Percentiles rank a stretch among this genome's conserved stretches.
These are phyloP conservation scores for Samia ricini DNA, from an alignment of 1,140 invertebrate genomes.

Conservation along the genomic window DNA sequence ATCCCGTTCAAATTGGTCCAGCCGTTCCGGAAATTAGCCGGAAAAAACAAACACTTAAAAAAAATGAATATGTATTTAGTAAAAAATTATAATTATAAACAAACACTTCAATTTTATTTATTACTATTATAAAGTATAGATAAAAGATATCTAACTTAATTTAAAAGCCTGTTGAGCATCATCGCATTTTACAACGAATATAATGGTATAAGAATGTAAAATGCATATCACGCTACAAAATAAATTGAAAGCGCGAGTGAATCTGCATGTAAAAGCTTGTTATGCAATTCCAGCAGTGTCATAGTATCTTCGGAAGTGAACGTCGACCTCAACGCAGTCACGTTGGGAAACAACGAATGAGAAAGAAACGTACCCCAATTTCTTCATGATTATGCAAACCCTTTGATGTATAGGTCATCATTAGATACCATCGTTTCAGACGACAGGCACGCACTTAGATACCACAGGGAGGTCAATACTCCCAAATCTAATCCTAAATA, in stretches of 20 bases:
- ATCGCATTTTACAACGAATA: no score
- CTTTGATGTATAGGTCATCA: not conserved
- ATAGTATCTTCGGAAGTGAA: not conserved
- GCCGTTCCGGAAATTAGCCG: no score
- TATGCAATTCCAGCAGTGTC: not conserved
- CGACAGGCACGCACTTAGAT: not conserved
- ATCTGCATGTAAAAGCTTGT: not conserved
- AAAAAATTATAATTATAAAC: no score
- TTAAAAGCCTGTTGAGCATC: no score
- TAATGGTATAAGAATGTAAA: no score
- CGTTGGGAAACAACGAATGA: not conserved
- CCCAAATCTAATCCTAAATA: no score
- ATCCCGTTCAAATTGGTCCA: no score
- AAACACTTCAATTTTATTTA: no score
- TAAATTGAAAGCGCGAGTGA: not conserved
- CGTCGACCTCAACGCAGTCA: not conserved
- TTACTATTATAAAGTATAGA: no score
- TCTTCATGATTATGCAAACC: not conserved
- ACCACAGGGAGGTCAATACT: not conserved
- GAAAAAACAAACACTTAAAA: no score
- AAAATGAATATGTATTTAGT: no score
- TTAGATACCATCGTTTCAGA: not conserved
- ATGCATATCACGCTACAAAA: not conserved
- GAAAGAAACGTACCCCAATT: not conserved
- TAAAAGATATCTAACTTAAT: no score